These are phyloP conservation scores for Pinna nobilis DNA, from an alignment of 1,140 invertebrate genomes.

Conservation along the genomic window DNA sequence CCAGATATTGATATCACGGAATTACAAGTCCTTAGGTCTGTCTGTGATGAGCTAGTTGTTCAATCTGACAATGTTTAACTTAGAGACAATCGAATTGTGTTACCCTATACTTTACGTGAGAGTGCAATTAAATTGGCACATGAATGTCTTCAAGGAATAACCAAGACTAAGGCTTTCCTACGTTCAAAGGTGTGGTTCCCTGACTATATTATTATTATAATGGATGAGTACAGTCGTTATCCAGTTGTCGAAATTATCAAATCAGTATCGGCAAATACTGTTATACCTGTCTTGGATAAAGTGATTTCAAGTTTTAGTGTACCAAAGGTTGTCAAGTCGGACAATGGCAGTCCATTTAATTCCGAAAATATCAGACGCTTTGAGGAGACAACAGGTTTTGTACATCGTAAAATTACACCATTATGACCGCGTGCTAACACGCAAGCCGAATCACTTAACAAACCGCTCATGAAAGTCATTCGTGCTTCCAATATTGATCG, in stretches of 20 bases:
- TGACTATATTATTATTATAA: conserved; percentile 50
- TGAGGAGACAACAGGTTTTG: conserved; percentile 28
- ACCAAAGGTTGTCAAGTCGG: conserved; percentile 42
- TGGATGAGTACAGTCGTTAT: conserved; percentile 43
- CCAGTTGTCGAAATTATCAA: conserved; percentile 10
- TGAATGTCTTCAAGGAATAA: conserved; percentile 53
- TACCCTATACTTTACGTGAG: conserved; percentile 24
- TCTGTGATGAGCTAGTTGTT: not conserved
- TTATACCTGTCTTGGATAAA: conserved; percentile 20
- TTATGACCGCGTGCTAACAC: conserved; percentile 44
- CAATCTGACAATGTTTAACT: conserved; percentile 2
- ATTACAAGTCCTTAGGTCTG: too few relatives aligned
- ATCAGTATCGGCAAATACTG: not conserved
- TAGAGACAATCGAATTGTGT: conserved; percentile 19
- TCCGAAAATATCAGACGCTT: not conserved
- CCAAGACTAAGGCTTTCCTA: conserved; percentile 60
- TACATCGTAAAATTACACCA: conserved; percentile 49
- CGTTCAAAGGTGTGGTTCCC: conserved; percentile 68
- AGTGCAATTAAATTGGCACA: conserved; percentile 50
- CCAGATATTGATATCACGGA: not conserved
- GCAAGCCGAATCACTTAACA: conserved; percentile 52
- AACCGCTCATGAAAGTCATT: conserved; percentile 49
- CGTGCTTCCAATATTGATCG: conserved; percentile 36
- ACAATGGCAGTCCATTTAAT: conserved; percentile 50
- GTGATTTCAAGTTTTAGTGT: conserved; percentile 29